Evolutionary conservation across 2,888 invertebrate genomes (phyloP).

Genomic region (Autographa pulchrina): DNA sequence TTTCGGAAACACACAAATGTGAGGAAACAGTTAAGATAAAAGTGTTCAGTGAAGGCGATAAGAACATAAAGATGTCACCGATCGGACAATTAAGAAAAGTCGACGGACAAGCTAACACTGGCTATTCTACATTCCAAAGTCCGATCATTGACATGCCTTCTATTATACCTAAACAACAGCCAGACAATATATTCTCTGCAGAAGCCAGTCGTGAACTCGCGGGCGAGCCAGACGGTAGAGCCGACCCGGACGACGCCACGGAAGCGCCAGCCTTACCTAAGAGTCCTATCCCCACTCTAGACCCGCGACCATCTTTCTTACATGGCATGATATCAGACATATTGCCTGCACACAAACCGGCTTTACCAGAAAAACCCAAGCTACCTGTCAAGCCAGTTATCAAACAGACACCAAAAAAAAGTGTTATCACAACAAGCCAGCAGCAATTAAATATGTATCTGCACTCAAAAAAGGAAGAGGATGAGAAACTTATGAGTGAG

Average conservation of each 20-base stretch:
- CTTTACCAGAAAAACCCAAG: slow-evolving; percentile 92
- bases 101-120: slow-evolving; percentile 82
- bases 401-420: slow-evolving; percentile 85
- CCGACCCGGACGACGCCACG: slow-evolving; percentile 93
- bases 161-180: slow-evolving; percentile 82
- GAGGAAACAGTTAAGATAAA: slow-evolving; percentile 88
- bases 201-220: slow-evolving; percentile 93
- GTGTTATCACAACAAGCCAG: slow-evolving; percentile 74
- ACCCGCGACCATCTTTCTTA: slow-evolving; percentile 92
- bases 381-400: slow-evolving; percentile 89
- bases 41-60: slow-evolving; percentile 84
- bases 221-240: slow-evolving; percentile 96
- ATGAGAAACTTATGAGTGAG: slow-evolving; percentile 72
- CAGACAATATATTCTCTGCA: slow-evolving; percentile 84
- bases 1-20: slow-evolving; percentile 84
- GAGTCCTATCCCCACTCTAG: slow-evolving; percentile 91
- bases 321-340: slow-evolving; percentile 90
- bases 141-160: slow-evolving; percentile 86
- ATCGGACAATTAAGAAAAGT: slow-evolving; percentile 83
- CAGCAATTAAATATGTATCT: slow-evolving; percentile 88
- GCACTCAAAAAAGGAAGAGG: slow-evolving; percentile 80
- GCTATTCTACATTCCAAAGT: slow-evolving; percentile 86
- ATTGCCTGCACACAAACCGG: slow-evolving; percentile 87
- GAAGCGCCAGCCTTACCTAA: slow-evolving; percentile 92
- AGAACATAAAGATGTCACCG: slow-evolving; percentile 83